Percentiles rank a stretch among this genome's conserved stretches.
Conservation (phyloP, 2,113 vertebrate genomes). For the Clarias gariepinus region DNA sequence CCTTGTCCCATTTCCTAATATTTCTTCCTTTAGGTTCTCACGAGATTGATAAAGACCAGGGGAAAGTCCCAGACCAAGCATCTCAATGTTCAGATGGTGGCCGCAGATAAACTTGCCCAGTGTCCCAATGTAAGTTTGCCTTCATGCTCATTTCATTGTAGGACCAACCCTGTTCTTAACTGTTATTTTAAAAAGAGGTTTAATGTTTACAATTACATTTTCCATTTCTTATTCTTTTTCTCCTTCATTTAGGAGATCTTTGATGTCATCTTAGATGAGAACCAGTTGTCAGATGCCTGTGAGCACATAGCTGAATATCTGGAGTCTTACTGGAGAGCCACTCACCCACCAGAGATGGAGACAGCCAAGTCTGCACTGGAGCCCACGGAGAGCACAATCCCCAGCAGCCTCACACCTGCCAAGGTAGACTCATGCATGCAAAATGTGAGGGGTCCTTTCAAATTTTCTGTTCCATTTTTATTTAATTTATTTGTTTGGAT, state of each 20-base stretch:
- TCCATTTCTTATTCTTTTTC: neutral
- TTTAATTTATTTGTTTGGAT: slow-evolving; percentile 4
- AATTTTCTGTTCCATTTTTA: neutral
- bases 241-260: slow-evolving; percentile 83
- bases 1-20: slow-evolving; percentile 11
- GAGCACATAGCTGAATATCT: slow-evolving; percentile 96
- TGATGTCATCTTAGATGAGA: slow-evolving; percentile 96
- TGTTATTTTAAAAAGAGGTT: no score
- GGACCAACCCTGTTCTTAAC: neutral
- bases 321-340: slow-evolving; percentile 97
- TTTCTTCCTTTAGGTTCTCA: slow-evolving; percentile 83
- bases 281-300: slow-evolving; percentile 95
- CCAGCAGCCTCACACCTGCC: slow-evolving; percentile 75
- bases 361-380: slow-evolving; percentile 82
- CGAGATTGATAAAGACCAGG: slow-evolving; percentile 95
- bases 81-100: slow-evolving; percentile 97
- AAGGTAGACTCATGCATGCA: slow-evolving; percentile 55
- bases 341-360: slow-evolving; percentile 90
- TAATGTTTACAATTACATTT: neutral
- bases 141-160: slow-evolving; percentile 42
- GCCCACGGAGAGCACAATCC: slow-evolving; percentile 85
- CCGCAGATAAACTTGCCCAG: slow-evolving; percentile 95
- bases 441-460: neutral
- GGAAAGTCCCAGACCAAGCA: slow-evolving; percentile 99
- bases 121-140: slow-evolving; percentile 89